phyloP scores from a whole-genome alignment of 2,888 invertebrate species.

The Helobdella robusta region DNA sequence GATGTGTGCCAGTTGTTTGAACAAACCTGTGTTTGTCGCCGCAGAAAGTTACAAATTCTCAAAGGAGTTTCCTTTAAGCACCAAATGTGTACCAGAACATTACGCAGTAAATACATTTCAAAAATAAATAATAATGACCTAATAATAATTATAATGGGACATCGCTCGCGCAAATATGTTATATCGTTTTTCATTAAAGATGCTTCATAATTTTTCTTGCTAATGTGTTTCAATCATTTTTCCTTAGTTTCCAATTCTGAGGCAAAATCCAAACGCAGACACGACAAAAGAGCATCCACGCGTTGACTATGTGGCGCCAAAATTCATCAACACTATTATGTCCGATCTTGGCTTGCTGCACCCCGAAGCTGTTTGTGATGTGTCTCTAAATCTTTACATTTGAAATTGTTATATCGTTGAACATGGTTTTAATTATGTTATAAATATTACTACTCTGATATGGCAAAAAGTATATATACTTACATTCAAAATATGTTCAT shows the following conservation, averaged over 20 bases:
- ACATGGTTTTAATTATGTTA: no score
- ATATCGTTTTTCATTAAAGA: no score
- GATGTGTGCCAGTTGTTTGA: constrained; percentile 57
- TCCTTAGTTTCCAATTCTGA: constrained; percentile 46
- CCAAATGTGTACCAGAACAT: constrained; percentile 76
- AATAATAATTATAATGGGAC: no score
- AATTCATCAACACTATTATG: constrained; percentile 79
- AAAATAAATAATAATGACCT: no score
- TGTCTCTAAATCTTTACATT: background rate
- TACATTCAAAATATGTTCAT: no score
- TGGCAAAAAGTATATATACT: no score
- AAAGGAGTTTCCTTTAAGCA: constrained; percentile 81
- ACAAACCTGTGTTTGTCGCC: constrained; percentile 87
- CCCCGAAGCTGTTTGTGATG: constrained; percentile 52
- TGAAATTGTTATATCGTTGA: no score
- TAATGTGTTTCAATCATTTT: background rate
- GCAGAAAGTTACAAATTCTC: constrained; percentile 97
- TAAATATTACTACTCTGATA: no score
- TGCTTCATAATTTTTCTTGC: background rate
- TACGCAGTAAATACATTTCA: constrained; percentile 54
- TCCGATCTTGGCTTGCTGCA: constrained; percentile 91
- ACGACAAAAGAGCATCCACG: constrained; percentile 61
- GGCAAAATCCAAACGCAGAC: constrained; percentile 38
- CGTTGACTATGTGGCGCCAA: constrained; percentile 93
- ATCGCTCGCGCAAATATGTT: no score